A percentile compares a stretch with the other conserved stretches of the same genome.
These are phyloP conservation scores for Zapornia atra DNA, from an alignment of 2,113 vertebrate species.

Conservation along the genomic window DNA sequence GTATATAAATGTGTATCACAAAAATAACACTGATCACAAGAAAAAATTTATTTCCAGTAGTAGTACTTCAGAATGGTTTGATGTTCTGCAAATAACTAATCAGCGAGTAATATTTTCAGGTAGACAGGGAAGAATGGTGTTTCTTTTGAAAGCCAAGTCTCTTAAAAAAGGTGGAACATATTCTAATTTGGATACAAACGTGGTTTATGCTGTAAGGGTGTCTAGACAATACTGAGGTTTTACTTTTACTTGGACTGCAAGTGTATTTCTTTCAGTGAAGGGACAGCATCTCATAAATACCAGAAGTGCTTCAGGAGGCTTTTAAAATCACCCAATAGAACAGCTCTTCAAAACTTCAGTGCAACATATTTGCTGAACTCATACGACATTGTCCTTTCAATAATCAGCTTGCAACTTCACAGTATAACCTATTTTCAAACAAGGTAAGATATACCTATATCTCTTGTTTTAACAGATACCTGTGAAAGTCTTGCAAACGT, in stretches of 20 bases:
- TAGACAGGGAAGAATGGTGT: background rate
- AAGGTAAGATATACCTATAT: background rate
- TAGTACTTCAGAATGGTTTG: background rate
- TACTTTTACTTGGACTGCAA: background rate
- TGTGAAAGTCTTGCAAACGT: background rate
- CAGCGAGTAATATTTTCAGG: background rate
- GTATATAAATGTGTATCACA: rapidly evolving
- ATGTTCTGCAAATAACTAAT: background rate
- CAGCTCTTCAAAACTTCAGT: background rate
- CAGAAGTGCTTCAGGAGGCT: background rate
- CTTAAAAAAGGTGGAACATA: background rate
- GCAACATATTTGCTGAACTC: background rate
- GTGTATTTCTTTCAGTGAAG: background rate
- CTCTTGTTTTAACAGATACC: background rate
- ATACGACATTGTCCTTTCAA: background rate
- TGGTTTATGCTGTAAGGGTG: background rate
- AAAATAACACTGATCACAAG: background rate
- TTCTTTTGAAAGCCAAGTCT: background rate
- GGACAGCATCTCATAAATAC: background rate
- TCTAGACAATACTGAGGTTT: background rate
- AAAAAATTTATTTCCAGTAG: background rate
- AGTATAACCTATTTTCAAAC: background rate
- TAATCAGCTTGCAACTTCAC: background rate
- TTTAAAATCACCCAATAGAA: background rate
- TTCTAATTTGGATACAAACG: background rate